A percentile compares a stretch with the other conserved stretches of the same genome.
These are phyloP conservation scores for Eufriesea mexicana DNA, from an alignment of 1,140 invertebrate species.

Conservation along the genomic window DNA sequence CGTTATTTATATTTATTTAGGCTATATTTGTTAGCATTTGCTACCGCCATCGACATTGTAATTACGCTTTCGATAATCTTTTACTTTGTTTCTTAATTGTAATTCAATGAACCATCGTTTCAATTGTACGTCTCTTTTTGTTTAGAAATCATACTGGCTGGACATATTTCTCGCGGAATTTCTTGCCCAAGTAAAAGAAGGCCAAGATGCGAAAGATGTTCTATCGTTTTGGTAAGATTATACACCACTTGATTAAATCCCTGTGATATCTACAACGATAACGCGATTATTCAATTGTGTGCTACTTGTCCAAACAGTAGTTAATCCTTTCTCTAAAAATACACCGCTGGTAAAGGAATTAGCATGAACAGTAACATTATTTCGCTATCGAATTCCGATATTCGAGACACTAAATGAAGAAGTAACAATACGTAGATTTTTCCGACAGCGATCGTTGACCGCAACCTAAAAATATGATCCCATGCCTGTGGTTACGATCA, in stretches of 20 bases:
- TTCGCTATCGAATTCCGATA: background rate
- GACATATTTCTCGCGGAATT: constrained; percentile 86
- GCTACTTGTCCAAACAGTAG: background rate
- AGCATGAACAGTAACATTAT: no score
- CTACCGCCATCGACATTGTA: background rate
- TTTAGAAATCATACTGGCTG: constrained; percentile 86
- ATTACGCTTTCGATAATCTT: background rate
- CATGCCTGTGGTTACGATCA: constrained; percentile 32
- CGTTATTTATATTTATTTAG: constrained; percentile 11
- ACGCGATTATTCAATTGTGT: background rate
- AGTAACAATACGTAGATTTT: background rate
- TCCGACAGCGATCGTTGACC: constrained; percentile 15
- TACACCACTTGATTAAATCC: background rate
- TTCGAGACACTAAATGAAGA: background rate
- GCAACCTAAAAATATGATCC: constrained; percentile 53
- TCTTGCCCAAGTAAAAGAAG: constrained; percentile 84
- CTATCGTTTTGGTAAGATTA: constrained; percentile 84
- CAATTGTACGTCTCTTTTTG: constrained; percentile 54
- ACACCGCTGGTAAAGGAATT: background rate
- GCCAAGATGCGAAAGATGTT: constrained; percentile 83
- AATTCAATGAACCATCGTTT: background rate
- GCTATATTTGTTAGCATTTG: background rate
- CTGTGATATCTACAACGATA: background rate
- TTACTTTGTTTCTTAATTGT: background rate
- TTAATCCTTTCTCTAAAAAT: background rate